These are phyloP conservation scores for Nomada fabriciana DNA, from an alignment of 2,888 invertebrate species.

Conservation along the genomic window DNA sequence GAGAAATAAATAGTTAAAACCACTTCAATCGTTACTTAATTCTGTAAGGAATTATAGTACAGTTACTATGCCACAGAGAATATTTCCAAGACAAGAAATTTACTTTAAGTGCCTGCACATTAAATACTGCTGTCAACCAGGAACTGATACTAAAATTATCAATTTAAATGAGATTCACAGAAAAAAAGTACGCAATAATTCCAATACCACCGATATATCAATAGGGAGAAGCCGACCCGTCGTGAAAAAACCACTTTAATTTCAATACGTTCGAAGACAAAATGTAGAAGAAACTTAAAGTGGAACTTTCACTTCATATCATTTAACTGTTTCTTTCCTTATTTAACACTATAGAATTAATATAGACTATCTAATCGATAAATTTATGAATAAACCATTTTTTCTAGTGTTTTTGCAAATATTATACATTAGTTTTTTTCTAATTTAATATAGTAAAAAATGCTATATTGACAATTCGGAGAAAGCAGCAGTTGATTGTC, in stretches of 20 bases:
- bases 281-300: background rate
- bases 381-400: background rate
- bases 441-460: too few relatives aligned
- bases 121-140: constrained; percentile 1
- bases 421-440: too few relatives aligned
- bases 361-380: background rate
- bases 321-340: constrained; percentile 18
- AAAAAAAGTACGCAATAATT: background rate
- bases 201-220: background rate
- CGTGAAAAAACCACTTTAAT: background rate
- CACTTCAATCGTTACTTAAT: background rate
- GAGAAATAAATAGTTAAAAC: background rate
- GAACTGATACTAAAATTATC: constrained; percentile 21
- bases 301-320: constrained; percentile 35
- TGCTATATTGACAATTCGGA: too few relatives aligned
- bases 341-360: too few relatives aligned
- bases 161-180: constrained; percentile 8
- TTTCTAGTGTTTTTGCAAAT: background rate
- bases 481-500: background rate
- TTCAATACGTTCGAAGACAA: background rate
- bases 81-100: background rate
- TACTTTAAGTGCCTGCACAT: background rate
- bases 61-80: background rate
- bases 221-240: too few relatives aligned
- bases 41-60: background rate